Evolutionary conservation across 2,797 vertebrate genomes (phyloP), one percentile per base, ranked within the genome.

Genomic region (Chelon auratus): DNA sequence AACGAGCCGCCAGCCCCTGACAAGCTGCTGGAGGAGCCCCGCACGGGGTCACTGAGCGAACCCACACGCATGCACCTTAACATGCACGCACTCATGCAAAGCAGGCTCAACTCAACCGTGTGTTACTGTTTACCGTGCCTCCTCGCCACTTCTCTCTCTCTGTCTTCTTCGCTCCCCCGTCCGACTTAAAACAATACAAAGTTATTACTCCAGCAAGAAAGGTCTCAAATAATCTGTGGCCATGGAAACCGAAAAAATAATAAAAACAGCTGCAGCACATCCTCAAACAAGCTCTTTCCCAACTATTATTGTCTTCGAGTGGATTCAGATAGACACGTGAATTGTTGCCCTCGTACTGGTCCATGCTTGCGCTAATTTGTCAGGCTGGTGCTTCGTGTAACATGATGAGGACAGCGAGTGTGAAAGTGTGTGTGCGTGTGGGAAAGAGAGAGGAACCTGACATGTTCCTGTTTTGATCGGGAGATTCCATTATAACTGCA

Each of bases 11-110:
- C 93, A 93, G 72, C 76, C 83, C 24, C 89, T 91, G 92, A 92
- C 89, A 90, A 82, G 89, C 92, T 92, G 89, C 90, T 92, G 89
- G 91, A 93, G 91, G 87, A 93, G 90, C 77, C 76, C 72, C 66
- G 75, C 56, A 22, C 78, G 15, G 84, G 91, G 88, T 90, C 84
- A 89, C 62, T 9, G 71, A 75, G 84, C 48, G 67, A 82, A 82
- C 82, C 78, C 68, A 78, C 72, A 79, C 81, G 54, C 75, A 51
- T 13, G 14, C 67, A 53, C 43, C 47, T 47, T 37, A 6, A 47
- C 36, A 2, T 40, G 51, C 45, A 30, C 20, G 39, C 39, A 9
- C 12, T 26, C 14, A 47, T 45, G 47, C 68, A 50, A 62, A 55
- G 17, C 5, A 30, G 51, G 14, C 33, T 9, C 4, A 42, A 36